phyloP scores from a whole-genome alignment of 2,888 invertebrate genomes.

The Nephrotoma guestfalica region DNA sequence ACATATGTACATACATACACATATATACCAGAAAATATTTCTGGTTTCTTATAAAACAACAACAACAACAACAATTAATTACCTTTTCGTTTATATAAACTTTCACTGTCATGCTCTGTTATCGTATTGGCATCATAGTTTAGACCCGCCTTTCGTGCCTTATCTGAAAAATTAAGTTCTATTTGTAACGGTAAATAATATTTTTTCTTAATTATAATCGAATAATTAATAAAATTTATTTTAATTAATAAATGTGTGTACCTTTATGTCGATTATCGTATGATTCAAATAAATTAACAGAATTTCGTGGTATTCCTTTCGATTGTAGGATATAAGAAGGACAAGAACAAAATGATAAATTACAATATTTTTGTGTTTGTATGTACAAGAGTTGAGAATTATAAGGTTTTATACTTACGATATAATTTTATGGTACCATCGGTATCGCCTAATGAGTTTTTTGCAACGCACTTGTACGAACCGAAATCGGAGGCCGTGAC shows the following conservation, averaged over 20 bases:
- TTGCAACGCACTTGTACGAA: conserved; percentile 67
- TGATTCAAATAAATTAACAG: conserved; percentile 30
- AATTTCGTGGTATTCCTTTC: conserved; percentile 30
- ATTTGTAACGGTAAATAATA: background rate
- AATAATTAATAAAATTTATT: conserved; percentile 8
- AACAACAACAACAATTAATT: background rate
- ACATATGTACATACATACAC: too few species aligned
- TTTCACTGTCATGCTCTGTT: conserved; percentile 30
- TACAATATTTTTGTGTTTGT: background rate
- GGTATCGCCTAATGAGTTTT: conserved; percentile 70
- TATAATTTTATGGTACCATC: conserved; percentile 72
- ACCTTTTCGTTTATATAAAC: conserved; percentile 34
- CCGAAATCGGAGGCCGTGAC: conserved; percentile 56
- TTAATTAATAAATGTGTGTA: conserved; percentile 17
- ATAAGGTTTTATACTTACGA: conserved; percentile 44
- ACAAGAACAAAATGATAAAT: conserved; percentile 6
- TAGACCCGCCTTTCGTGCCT: background rate
- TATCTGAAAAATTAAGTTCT: conserved; percentile 3
- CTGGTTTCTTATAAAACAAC: too few species aligned
- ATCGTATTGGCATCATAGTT: conserved; percentile 11
- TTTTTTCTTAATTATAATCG: conserved; percentile 9
- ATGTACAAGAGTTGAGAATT: background rate
- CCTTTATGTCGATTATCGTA: conserved; percentile 30
- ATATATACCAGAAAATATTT: too few species aligned
- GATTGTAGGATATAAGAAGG: background rate